Evolutionary conservation across 2,113 vertebrate species (phyloP).

Genomic region (Crocuta crocuta): DNA sequence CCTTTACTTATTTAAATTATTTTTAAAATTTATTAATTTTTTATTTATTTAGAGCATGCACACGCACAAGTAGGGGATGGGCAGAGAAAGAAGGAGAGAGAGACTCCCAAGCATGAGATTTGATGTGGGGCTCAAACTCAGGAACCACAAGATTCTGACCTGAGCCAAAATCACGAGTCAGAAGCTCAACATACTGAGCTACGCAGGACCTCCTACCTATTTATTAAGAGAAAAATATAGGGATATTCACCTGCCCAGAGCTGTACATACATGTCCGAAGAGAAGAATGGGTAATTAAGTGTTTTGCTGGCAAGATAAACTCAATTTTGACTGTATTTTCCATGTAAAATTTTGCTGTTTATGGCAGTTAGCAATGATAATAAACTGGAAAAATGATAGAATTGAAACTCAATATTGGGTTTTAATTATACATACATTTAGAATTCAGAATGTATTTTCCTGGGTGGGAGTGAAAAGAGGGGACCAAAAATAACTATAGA

Average conservation of each 20-base stretch:
- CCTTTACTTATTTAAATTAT: too few relatives aligned
- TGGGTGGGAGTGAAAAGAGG: not conserved
- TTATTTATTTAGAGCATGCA: too few relatives aligned
- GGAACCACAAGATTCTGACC: too few relatives aligned
- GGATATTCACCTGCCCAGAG: not conserved
- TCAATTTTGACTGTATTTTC: not conserved
- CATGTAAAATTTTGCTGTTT: not conserved
- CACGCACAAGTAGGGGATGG: too few relatives aligned
- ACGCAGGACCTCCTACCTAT: not conserved
- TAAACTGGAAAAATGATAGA: not conserved
- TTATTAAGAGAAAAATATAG: not conserved
- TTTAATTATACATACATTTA: not conserved
- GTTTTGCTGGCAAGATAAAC: not conserved
- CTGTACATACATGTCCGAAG: not conserved
- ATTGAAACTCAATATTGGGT: not conserved
- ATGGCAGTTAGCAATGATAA: not conserved
- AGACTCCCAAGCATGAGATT: too few relatives aligned
- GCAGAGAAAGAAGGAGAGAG: too few relatives aligned
- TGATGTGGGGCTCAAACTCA: too few relatives aligned
- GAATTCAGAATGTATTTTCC: not conserved
- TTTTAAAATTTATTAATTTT: too few relatives aligned
- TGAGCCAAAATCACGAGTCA: too few relatives aligned
- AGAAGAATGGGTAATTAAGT: not conserved
- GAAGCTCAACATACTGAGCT: too few relatives aligned
- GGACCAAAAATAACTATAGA: not conserved